Evolutionary conservation across 2,113 vertebrate species (phyloP).

Genomic region (Misgurnus mizolepis): DNA sequence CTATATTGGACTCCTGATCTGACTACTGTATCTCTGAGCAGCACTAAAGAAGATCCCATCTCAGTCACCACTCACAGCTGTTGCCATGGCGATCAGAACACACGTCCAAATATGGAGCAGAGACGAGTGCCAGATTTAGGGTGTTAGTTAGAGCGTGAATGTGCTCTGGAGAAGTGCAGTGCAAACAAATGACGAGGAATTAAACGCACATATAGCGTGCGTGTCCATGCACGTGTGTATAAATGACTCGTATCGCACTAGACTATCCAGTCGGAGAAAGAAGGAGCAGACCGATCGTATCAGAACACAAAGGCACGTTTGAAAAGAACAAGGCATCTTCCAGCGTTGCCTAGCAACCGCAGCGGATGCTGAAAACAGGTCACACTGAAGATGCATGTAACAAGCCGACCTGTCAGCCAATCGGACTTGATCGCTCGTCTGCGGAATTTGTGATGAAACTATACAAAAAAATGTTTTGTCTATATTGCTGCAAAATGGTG

Average conservation of each 20-base stretch:
- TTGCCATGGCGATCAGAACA: constrained; percentile 67
- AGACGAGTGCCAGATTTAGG: constrained; percentile 17
- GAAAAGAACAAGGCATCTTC: constrained; percentile 46
- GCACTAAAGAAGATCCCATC: constrained; percentile 46
- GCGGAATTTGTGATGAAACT: no score
- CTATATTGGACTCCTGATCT: constrained; percentile 17
- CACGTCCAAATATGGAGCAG: constrained; percentile 36
- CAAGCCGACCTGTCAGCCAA: constrained; percentile 12
- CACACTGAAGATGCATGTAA: background rate
- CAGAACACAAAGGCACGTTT: background rate
- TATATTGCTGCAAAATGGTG: no score
- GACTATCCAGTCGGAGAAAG: background rate
- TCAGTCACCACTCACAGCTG: constrained; percentile 52
- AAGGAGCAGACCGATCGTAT: constrained; percentile 11
- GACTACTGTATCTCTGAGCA: background rate
- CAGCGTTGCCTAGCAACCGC: constrained; percentile 50
- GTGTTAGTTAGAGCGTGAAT: constrained; percentile 22
- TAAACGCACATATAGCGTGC: constrained; percentile 14
- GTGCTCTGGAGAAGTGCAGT: background rate
- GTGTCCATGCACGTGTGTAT: background rate
- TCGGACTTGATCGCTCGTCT: background rate
- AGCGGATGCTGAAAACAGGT: constrained; percentile 33
- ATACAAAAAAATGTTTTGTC: no score
- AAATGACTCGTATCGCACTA: background rate
- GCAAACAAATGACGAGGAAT: constrained; percentile 17